Conservation (phyloP, 1,140 invertebrate species). For the Cydia pomonella region DNA sequence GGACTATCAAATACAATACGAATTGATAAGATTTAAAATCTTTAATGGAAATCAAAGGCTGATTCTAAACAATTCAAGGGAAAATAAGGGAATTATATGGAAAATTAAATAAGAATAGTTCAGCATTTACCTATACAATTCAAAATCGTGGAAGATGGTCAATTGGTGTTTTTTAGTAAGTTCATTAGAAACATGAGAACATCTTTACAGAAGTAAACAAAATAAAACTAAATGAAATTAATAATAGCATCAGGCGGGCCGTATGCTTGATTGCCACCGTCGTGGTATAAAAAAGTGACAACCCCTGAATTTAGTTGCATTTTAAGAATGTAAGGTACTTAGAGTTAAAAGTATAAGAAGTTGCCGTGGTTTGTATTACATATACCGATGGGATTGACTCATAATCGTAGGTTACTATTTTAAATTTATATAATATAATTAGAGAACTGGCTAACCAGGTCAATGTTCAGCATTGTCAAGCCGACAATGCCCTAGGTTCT, state of each 20-base stretch:
- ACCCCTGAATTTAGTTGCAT: background rate
- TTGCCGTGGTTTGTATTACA: no score
- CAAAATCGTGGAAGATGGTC: no score
- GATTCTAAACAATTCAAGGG: background rate
- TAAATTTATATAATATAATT: background rate
- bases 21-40: background rate
- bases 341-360: background rate
- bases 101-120: background rate
- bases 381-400: no score
- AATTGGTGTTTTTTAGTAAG: no score
- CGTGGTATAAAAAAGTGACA: no score
- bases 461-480: constrained; percentile 33
- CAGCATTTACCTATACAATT: background rate
- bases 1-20: constrained; percentile 27
- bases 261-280: no score
- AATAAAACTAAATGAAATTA: background rate
- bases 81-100: background rate
- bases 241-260: no score
- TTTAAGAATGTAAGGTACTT: no score
- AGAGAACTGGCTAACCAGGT: constrained; percentile 20
- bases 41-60: background rate
- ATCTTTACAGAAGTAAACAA: background rate
- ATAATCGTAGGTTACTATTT: background rate
- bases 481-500: constrained; percentile 57
- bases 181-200: no score